These are phyloP conservation scores for Mormyrus iriodes DNA, from an alignment of 2,113 vertebrate species.

Conservation along the genomic window DNA sequence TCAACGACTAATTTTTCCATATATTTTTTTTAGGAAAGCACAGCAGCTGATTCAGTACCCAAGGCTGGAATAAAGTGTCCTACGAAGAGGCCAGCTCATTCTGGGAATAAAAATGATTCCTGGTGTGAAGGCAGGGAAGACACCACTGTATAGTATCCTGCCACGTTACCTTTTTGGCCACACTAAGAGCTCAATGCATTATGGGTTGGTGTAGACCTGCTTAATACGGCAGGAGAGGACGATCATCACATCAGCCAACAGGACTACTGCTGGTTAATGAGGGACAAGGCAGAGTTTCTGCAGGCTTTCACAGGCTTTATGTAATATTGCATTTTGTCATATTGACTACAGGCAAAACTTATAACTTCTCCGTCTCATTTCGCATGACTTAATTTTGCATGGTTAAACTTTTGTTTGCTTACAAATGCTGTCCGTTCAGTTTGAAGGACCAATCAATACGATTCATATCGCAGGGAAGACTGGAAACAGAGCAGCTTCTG, in stretches of 20 bases:
- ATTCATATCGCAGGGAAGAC: neutral
- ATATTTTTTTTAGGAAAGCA: neutral
- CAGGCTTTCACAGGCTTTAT: too few species aligned
- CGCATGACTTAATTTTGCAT: too few species aligned
- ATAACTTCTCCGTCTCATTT: neutral
- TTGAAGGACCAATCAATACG: neutral
- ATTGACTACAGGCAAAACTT: neutral
- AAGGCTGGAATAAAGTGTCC: slow-evolving; percentile 30
- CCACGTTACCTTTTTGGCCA: neutral
- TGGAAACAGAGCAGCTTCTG: neutral
- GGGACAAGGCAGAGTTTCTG: neutral
- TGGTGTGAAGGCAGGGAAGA: neutral
- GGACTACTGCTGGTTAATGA: neutral
- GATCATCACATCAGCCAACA: neutral
- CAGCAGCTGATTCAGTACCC: neutral
- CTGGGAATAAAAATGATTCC: slow-evolving; percentile 37
- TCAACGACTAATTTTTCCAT: slow-evolving; percentile 8
- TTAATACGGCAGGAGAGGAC: neutral
- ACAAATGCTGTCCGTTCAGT: neutral
- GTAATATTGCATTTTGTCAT: neutral
- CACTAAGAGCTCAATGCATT: too few species aligned
- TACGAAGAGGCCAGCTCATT: slow-evolving; percentile 36
- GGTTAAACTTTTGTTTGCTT: neutral
- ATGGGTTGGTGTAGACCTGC: neutral
- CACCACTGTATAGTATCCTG: neutral